A percentile compares a stretch with the other conserved stretches of the same genome.
These are phyloP conservation scores for Semnopithecus entellus DNA, from an alignment of 2,113 vertebrate genomes.

Conservation along the genomic window DNA sequence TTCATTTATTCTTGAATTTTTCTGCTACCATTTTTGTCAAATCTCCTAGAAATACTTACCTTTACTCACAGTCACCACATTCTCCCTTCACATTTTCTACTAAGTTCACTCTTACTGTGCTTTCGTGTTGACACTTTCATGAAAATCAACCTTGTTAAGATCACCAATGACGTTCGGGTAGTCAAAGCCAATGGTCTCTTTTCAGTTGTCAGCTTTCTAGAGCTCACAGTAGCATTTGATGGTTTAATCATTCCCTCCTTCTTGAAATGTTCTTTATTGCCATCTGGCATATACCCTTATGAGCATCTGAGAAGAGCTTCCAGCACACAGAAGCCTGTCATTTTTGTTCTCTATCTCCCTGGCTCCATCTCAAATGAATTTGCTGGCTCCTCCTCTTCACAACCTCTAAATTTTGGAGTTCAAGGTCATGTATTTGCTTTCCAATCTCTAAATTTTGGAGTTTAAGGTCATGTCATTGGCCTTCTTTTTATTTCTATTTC, in stretches of 20 bases:
- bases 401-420: background rate
- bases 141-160: background rate
- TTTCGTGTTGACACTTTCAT: background rate
- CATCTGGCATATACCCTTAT: background rate
- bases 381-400: background rate
- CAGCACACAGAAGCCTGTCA: too few relatives aligned
- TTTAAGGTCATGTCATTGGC: background rate
- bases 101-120: background rate
- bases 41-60: background rate
- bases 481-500: background rate
- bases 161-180: background rate
- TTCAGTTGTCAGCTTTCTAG: background rate
- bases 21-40: background rate
- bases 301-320: background rate
- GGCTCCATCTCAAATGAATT: background rate
- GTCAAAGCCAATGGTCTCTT: background rate
- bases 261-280: background rate
- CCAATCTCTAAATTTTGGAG: background rate
- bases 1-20: background rate
- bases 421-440: background rate
- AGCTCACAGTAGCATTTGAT: background rate
- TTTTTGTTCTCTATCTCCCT: background rate
- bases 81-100: background rate
- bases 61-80: fast-evolving
- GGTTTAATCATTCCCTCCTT: background rate